phyloP scores from a whole-genome alignment of 2,888 invertebrate genomes.

The Unio delphinus region DNA sequence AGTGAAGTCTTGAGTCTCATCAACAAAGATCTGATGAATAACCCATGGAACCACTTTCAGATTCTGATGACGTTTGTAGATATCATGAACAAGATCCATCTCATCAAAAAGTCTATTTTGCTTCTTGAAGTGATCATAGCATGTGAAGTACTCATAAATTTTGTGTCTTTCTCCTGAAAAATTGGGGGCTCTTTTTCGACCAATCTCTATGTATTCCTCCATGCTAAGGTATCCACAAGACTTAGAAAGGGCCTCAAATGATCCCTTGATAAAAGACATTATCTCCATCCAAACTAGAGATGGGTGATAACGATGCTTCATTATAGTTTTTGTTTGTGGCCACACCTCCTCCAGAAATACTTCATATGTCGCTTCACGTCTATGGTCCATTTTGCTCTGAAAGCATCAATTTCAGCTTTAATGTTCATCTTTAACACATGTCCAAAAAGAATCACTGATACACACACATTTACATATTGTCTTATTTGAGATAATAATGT shows the following conservation, averaged over 20 bases:
- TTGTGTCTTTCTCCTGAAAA: conserved; percentile 47
- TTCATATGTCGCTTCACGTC: conserved; percentile 59
- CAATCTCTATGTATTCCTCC: conserved; percentile 48
- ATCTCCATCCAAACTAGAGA: conserved; percentile 65
- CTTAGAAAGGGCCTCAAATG: conserved; percentile 51
- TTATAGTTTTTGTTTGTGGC: conserved; percentile 39
- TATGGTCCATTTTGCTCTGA: conserved; percentile 31
- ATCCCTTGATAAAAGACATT: conserved; percentile 62
- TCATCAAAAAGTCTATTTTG: conserved; percentile 52
- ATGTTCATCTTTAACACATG: no score
- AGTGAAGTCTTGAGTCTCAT: conserved; percentile 66
- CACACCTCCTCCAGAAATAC: conserved; percentile 60
- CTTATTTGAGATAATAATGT: no score
- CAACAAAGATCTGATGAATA: conserved; percentile 61
- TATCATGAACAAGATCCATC: conserved; percentile 47
- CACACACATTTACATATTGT: no score
- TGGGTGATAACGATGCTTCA: conserved; percentile 42
- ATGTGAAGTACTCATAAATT: conserved; percentile 43
- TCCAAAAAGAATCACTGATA: no score
- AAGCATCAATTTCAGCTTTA: no score
- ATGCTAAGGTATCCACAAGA: conserved; percentile 32
- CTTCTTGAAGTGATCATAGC: conserved; percentile 43
- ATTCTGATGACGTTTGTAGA: conserved; percentile 29
- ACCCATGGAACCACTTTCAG: conserved; percentile 28
- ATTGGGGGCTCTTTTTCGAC: conserved; percentile 54